A percentile compares a stretch with the other conserved stretches of the same genome.
phyloP scores from a whole-genome alignment of 1,140 invertebrate species.

The Zaprionus vittiger region DNA sequence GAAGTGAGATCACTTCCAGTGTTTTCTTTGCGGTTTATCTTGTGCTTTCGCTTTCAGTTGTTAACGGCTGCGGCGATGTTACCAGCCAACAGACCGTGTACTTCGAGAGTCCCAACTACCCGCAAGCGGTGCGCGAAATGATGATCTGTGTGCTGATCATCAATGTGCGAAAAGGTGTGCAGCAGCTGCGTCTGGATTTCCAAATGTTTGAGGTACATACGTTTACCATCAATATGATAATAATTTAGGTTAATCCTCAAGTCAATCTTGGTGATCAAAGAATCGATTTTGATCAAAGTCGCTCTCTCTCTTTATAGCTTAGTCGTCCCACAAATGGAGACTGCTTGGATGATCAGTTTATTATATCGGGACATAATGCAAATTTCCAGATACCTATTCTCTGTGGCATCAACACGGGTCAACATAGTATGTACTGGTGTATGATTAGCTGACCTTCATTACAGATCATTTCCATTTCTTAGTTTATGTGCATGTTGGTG shows the following conservation, averaged over 20 bases:
- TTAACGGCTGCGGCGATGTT: constrained; percentile 86
- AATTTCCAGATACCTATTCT: constrained; percentile 89
- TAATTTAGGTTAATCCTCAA: not conserved
- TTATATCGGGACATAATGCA: constrained; percentile 88
- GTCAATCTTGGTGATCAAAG: not conserved
- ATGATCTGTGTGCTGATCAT: constrained; percentile 87
- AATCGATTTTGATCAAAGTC: not conserved
- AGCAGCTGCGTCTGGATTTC: constrained; percentile 89
- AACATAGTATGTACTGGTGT: constrained; percentile 87
- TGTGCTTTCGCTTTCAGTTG: constrained; percentile 83
- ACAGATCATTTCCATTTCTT: not conserved
- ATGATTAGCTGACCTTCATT: not conserved
- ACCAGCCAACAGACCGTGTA: constrained; percentile 86
- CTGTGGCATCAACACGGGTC: constrained; percentile 91
- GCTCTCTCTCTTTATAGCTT: constrained; percentile 84
- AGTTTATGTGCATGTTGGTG: constrained; percentile 90
- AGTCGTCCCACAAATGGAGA: constrained; percentile 88
- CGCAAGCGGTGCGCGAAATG: constrained; percentile 74
- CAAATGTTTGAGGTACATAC: constrained; percentile 87
- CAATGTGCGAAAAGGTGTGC: constrained; percentile 86
- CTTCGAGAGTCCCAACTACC: constrained; percentile 87
- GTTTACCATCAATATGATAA: not conserved
- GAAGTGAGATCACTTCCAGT: not conserved
- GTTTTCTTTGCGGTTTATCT: not conserved
- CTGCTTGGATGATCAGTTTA: constrained; percentile 89